Percentiles rank a stretch among this genome's conserved stretches.
Evolutionary conservation across 2,888 invertebrate species (phyloP).

Genomic region (Philonicus albiceps): DNA sequence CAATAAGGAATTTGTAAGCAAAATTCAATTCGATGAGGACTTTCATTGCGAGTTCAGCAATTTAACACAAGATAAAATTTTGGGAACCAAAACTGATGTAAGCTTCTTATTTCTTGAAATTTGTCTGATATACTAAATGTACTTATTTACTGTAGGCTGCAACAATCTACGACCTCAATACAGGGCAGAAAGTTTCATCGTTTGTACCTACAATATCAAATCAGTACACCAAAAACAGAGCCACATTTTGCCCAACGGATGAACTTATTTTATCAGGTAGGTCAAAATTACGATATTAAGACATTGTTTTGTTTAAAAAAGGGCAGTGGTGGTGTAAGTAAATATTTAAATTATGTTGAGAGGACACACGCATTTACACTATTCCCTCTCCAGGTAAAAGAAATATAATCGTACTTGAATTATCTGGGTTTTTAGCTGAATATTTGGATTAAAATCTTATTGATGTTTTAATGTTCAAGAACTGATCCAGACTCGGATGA

Average conservation of each 20-base stretch:
- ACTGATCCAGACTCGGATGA: too few species aligned
- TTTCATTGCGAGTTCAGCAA: constrained; percentile 94
- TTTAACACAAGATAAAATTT: constrained; percentile 80
- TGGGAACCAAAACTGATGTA: constrained; percentile 84
- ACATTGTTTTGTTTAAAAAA: constrained; percentile 46
- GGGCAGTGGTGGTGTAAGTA: too few species aligned
- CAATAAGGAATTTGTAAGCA: constrained; percentile 62
- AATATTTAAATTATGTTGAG: too few species aligned
- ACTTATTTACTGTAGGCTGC: constrained; percentile 54
- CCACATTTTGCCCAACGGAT: constrained; percentile 93
- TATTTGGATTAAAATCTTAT: too few species aligned
- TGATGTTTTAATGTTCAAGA: too few species aligned
- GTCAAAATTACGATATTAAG: not conserved
- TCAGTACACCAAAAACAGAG: constrained; percentile 91
- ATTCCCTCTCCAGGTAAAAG: too few species aligned
- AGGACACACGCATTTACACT: too few species aligned
- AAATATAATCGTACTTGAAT: too few species aligned
- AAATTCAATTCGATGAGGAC: constrained; percentile 80
- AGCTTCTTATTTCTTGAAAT: constrained; percentile 46
- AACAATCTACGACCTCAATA: constrained; percentile 84
- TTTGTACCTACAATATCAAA: constrained; percentile 86
- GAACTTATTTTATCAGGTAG: constrained; percentile 86
- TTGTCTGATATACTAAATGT: not conserved
- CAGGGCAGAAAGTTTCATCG: constrained; percentile 76
- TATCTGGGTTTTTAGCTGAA: too few species aligned